These are phyloP conservation scores for Polyommatus iphigenia DNA, from an alignment of 2,888 invertebrate species.

Conservation along the genomic window DNA sequence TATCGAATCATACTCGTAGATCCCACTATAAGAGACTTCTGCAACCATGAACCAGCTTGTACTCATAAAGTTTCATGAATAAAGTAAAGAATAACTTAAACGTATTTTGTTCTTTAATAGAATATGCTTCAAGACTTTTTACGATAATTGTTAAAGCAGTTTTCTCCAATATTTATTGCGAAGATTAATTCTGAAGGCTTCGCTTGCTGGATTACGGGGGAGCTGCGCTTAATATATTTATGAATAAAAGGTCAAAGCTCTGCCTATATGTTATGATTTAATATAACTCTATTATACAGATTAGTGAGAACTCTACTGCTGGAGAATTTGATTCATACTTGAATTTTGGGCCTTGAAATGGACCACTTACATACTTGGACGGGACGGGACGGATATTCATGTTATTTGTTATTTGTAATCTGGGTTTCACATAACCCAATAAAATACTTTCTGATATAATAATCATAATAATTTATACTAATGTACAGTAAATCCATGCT, in stretches of 20 bases:
- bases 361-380: no score
- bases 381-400: no score
- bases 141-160: background rate
- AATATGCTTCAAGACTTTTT: conserved; percentile 3
- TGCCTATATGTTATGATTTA: conserved; percentile 8
- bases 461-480: no score
- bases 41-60: no score
- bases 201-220: conserved; percentile 5
- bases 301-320: no score
- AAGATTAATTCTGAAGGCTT: conserved; percentile 18
- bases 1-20: no score
- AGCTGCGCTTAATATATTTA: conserved; percentile 5
- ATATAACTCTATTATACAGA: background rate
- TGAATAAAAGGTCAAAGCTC: conserved; percentile 3
- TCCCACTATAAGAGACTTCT: background rate
- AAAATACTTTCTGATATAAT: no score
- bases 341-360: no score
- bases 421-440: no score
- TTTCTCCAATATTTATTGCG: conserved; percentile 9
- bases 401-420: no score
- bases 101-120: background rate
- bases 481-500: no score
- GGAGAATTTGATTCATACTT: no score
- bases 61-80: background rate
- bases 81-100: background rate